Conservation (phyloP, 2,797 vertebrate species). For the Micromesistius poutassou region DNA sequence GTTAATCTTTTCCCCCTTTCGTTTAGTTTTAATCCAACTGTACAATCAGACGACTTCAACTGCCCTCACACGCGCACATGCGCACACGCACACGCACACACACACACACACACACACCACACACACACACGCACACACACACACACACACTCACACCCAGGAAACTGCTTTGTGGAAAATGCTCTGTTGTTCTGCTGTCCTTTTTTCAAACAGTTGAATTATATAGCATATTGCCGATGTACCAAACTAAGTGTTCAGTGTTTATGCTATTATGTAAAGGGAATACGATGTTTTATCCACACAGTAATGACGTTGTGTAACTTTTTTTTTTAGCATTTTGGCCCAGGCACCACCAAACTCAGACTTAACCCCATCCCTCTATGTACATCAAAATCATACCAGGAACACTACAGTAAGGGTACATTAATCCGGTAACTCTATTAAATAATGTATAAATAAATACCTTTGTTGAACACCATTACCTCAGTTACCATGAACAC, state of each 20-base stretch:
- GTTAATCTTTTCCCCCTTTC: not conserved
- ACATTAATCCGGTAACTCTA: too few relatives aligned
- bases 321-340: too few relatives aligned
- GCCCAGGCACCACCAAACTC: not conserved
- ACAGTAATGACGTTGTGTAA: too few relatives aligned
- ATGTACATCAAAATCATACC: not conserved
- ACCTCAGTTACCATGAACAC: too few relatives aligned
- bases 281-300: not conserved
- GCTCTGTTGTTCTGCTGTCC: not conserved
- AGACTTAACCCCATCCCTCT: not conserved
- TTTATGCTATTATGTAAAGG: not conserved
- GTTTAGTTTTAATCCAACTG: not conserved
- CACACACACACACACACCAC: not conserved
- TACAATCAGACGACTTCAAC: conserved; percentile 6
- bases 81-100: not conserved
- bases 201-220: not conserved
- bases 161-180: not conserved
- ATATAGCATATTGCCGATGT: not conserved
- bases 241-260: not conserved
- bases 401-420: too few relatives aligned
- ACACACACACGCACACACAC: not conserved
- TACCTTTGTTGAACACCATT: too few relatives aligned
- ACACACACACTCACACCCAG: not conserved
- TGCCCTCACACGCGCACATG: not conserved
- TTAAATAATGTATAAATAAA: too few relatives aligned